Evolutionary conservation across 2,113 vertebrate genomes (phyloP).

Genomic region (Axis porcinus): DNA sequence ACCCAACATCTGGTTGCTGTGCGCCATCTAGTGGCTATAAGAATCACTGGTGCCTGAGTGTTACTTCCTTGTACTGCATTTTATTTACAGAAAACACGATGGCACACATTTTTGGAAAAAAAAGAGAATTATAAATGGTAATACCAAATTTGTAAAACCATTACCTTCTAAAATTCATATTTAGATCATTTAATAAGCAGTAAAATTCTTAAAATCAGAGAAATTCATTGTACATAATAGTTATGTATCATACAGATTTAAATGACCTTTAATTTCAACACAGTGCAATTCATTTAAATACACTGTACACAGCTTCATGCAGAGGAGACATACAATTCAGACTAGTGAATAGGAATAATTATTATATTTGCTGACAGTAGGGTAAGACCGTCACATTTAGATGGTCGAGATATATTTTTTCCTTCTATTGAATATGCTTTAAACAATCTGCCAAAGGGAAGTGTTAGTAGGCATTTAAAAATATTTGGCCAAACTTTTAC

Average conservation of each 20-base stretch:
- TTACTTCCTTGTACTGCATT: background rate
- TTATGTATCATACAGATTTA: background rate
- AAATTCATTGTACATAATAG: background rate
- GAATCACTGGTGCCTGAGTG: background rate
- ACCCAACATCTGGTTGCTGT: constrained; percentile 62
- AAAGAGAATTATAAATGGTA: background rate
- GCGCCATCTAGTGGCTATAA: constrained; percentile 81
- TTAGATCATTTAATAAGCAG: background rate
- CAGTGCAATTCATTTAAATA: background rate
- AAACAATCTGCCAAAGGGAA: background rate
- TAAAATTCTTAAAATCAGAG: background rate
- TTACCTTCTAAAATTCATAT: background rate
- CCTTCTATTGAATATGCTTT: background rate
- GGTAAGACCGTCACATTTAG: background rate
- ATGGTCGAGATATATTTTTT: background rate
- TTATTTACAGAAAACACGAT: background rate
- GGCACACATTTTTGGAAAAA: background rate
- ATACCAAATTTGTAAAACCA: background rate
- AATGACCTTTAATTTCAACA: background rate
- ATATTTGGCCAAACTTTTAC: background rate
- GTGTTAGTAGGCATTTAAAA: background rate
- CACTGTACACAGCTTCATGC: background rate
- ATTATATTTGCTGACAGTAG: background rate
- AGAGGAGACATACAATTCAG: background rate
- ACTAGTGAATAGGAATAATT: background rate